Base-by-base conservation (phyloP, 2,113 vertebrate genomes). In the Lycaon pictus region DNA sequence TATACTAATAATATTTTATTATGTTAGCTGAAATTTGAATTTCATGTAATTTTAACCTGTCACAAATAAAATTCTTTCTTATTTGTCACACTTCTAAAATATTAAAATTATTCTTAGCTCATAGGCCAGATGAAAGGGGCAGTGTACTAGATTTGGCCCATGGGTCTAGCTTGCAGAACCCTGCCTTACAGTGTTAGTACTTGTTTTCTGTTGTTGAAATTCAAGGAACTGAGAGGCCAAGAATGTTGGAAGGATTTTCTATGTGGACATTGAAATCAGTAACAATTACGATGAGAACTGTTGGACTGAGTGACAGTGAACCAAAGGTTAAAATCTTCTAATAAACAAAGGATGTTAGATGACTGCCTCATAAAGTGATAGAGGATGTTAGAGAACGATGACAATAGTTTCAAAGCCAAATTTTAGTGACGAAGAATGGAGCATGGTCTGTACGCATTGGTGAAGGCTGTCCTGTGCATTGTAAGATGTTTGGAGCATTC, bases 1-100 rank as follows among this genome's bases (percentile, higher is more conserved):
- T 22, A 56, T 58, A 86, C 63, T 56, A 53, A 8, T 81, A 93
- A 96, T 93, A 84, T n/a, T 81, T 91, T 55, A 89, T 82, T 86
- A 86, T 37, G 19, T 62, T 86, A 48, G 74, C 37, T 43, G 43
- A 89, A 92, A 92, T 90, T 74, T 83, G 37, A 90, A 94, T 90
- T 92, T 48, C 25, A 87, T 35, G 3, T 83, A 35, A 87, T 84
- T 69, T 85, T 95, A 74, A 86, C 51, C 43, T 71, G 48, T 69
- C 69, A 84, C 48, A 55, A 92, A 74, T 72, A 88, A 7, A 87
- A 81, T 35, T 63, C 11, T 90, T 77, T 22, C 48, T 93, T 96
- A 20, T 27, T 72, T 56, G 43, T 63, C 27, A 92, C 17, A 3
- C 9, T 55, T 63, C 48, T 35, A 84, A 65, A 95, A 53, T 69